Evolutionary conservation across 1,140 invertebrate species (phyloP), one percentile per base, ranked within the genome.

Genomic region (Leguminivora glycinivorella): DNA sequence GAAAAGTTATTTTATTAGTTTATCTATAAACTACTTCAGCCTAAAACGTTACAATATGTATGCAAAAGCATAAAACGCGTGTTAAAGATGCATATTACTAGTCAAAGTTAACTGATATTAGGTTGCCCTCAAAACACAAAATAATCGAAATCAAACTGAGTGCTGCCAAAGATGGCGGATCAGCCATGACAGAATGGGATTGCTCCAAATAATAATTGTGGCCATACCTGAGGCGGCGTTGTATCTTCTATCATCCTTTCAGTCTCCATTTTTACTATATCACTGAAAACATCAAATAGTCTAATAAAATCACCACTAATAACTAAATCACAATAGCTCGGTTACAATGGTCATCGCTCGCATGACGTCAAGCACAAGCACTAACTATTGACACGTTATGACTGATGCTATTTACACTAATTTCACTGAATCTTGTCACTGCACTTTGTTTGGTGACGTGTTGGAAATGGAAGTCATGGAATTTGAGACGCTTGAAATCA

Each of bases 161-260:
- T 38, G 24, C 19, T 67, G 38, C 34, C 74, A 89, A 91, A 91
- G 83, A 91, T 91, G 89, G 89, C 89, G 85, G 86, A 84, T 75
- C 72, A 79, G 77, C 79, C 83, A 80, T 91, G 89, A 88, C 87
- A 89, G 84, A 85, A 87, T 75, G 77, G 77, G 71, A 70, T 67
- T 88, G 87, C 75, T 83, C 87, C 75, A 88, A 76, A 85, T 89
- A 73, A 66, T 81, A 76, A 70, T 87, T 82, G 68, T 70, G 69
- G 67, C 71, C 72, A 56, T 86, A 91, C 89, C 89, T 91, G 88
- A 31, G 86, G 85, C 75, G 89, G 83, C 78, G 84, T 85, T 67
- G 84, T 83, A 70, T 91, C 89, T 88, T 91, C 89, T 87, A 89
- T 88, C 85, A 87, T 89, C 83, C 83, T 86, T 83, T 91, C 89